Conservation (phyloP, 53 echinoderm and acorn worm species). For the Hippasteria phrygiana region DNA sequence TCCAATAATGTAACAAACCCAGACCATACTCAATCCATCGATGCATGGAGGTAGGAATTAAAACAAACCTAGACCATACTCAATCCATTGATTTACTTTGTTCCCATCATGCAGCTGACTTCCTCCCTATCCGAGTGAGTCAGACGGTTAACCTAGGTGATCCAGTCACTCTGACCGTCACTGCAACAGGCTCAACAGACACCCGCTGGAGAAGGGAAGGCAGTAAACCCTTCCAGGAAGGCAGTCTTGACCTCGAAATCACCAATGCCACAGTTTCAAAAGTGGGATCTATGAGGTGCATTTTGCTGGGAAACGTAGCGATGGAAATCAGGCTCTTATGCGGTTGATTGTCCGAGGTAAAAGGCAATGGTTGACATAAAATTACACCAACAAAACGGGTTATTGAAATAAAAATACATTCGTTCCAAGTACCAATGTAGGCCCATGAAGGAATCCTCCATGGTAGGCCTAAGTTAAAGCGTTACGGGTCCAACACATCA, state of each 20-base stretch:
- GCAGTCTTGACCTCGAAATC: not conserved
- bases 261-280: not conserved
- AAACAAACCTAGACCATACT: no score
- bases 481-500: no score
- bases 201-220: slow-evolving; percentile 25
- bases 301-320: not conserved
- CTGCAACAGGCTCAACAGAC: not conserved
- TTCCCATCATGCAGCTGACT: no score
- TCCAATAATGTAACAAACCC: no score
- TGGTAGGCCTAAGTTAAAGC: no score
- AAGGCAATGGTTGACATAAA: not conserved
- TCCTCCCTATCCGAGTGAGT: slow-evolving; percentile 35
- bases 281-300: slow-evolving; percentile 30
- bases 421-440: no score
- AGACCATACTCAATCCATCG: no score
- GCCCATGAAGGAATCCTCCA: no score
- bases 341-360: slow-evolving; percentile 59
- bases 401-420: no score
- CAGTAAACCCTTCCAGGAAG: not conserved
- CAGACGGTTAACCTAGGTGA: slow-evolving; percentile 48
- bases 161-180: slow-evolving; percentile 5
- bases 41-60: no score
- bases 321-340: slow-evolving; percentile 3
- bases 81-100: no score
- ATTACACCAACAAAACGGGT: no score